These are phyloP conservation scores for Kryphioiulus occultus DNA, from an alignment of 2,888 invertebrate species.

Conservation along the genomic window DNA sequence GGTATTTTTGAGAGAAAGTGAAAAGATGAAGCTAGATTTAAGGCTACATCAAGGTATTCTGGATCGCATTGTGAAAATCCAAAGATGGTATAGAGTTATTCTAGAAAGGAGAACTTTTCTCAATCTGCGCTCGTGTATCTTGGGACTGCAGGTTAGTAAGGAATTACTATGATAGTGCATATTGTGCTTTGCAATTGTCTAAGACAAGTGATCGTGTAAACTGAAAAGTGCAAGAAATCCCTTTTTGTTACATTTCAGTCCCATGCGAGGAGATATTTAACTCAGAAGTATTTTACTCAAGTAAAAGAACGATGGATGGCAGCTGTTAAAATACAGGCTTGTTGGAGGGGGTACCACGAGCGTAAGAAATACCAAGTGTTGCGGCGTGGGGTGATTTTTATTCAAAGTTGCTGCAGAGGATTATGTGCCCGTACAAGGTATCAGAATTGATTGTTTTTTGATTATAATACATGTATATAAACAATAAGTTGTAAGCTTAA, in stretches of 20 bases:
- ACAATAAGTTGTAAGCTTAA: background rate
- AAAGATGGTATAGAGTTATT: conserved; percentile 87
- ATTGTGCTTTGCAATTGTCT: too few relatives aligned
- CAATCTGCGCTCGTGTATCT: conserved; percentile 74
- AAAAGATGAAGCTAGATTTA: conserved; percentile 90
- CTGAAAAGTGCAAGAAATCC: background rate
- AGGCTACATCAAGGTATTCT: conserved; percentile 93
- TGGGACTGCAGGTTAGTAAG: conserved; percentile 72
- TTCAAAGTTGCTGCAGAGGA: conserved; percentile 79
- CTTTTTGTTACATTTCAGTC: conserved; percentile 57
- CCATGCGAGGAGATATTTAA: conserved; percentile 72
- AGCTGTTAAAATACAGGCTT: conserved; percentile 76
- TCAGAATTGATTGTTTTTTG: too few relatives aligned
- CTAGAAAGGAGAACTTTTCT: conserved; percentile 80
- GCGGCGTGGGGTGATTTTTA: conserved; percentile 68
- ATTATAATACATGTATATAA: too few relatives aligned
- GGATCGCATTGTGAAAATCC: conserved; percentile 88
- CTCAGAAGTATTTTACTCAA: conserved; percentile 66
- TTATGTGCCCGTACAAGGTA: conserved; percentile 67
- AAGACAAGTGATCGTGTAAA: too few relatives aligned
- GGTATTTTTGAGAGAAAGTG: conserved; percentile 90
- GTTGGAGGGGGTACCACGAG: conserved; percentile 76
- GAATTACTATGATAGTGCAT: background rate
- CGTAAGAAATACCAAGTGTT: conserved; percentile 74
- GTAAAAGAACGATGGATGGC: conserved; percentile 62